Conservation (phyloP, 2,113 vertebrate genomes). For the Thalassoma bifasciatum region DNA sequence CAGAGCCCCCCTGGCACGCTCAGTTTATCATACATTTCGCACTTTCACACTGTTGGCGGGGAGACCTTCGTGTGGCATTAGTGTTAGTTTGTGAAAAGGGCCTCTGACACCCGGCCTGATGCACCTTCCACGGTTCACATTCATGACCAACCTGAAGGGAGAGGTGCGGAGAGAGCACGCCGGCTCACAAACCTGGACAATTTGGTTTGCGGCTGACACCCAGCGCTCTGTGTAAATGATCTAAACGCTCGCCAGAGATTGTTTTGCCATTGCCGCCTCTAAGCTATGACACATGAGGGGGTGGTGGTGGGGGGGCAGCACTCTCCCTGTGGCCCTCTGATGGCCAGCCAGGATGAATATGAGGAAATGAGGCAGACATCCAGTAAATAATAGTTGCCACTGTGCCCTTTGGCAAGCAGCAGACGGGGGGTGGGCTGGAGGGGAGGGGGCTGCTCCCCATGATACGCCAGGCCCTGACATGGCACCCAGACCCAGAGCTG, state of each 20-base stretch:
- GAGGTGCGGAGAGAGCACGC: constrained; percentile 27
- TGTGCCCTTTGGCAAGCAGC: constrained; percentile 73
- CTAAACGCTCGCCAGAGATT: constrained; percentile 78
- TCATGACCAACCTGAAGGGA: constrained; percentile 66
- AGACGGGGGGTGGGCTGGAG: constrained; percentile 34
- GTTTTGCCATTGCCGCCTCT: constrained; percentile 76
- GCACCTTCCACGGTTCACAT: constrained; percentile 58
- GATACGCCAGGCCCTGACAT: constrained; percentile 78
- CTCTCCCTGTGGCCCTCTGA: constrained; percentile 61
- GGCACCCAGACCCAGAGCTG: constrained; percentile 78
- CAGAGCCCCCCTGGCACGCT: constrained; percentile 62
- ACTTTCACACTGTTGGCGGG: constrained; percentile 71
- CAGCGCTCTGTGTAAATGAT: constrained; percentile 76
- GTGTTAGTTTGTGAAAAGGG: constrained; percentile 62
- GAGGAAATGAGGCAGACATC: constrained; percentile 83
- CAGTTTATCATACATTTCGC: constrained; percentile 78
- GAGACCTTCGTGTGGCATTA: constrained; percentile 72
- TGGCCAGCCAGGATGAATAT: constrained; percentile 77
- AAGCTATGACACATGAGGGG: constrained; percentile 68
- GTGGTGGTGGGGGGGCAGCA: background rate
- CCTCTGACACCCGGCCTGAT: constrained; percentile 63
- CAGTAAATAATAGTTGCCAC: constrained; percentile 84
- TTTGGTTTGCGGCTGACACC: constrained; percentile 77
- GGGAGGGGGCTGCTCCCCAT: constrained; percentile 44
- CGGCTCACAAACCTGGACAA: constrained; percentile 52